Percentiles rank a stretch among this genome's conserved stretches.
These are phyloP conservation scores for Valencia hispanica DNA, from an alignment of 2,797 vertebrate species.

Conservation along the genomic window DNA sequence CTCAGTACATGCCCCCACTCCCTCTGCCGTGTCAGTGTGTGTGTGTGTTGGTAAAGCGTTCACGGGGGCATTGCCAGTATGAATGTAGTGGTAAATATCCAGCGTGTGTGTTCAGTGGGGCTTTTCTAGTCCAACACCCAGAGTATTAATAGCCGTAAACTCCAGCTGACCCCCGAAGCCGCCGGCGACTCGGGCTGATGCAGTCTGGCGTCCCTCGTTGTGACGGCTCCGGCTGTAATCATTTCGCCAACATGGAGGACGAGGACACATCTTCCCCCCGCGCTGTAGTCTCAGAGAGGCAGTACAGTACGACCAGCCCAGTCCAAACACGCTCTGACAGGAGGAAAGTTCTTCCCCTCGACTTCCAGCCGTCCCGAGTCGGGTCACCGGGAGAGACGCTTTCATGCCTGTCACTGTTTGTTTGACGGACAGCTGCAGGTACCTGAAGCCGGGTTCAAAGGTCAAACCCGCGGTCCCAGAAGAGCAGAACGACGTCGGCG, in stretches of 20 bases:
- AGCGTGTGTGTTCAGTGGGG: slow-evolving; percentile 15
- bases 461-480: slow-evolving; percentile 30
- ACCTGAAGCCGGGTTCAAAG: slow-evolving; percentile 28
- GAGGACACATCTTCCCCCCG: slow-evolving; percentile 12
- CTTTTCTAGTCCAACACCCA: slow-evolving; percentile 17
- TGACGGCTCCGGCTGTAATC: slow-evolving; percentile 43
- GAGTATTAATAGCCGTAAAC: slow-evolving; percentile 73
- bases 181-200: slow-evolving; percentile 53
- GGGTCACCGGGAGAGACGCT: slow-evolving; percentile 28
- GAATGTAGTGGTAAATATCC: slow-evolving; percentile 22
- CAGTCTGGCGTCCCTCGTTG: slow-evolving; percentile 48
- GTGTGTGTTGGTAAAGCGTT: too few relatives aligned
- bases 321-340: slow-evolving; percentile 61
- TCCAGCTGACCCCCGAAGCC: slow-evolving; percentile 60
- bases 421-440: slow-evolving; percentile 22
- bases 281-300: slow-evolving; percentile 31
- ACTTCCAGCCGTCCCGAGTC: slow-evolving; percentile 20
- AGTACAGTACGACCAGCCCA: slow-evolving; percentile 15
- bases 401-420: slow-evolving; percentile 53
- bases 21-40: slow-evolving; percentile 9
- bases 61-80: slow-evolving; percentile 27
- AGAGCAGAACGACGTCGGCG: neutral
- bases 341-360: slow-evolving; percentile 29
- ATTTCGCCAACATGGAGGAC: slow-evolving; percentile 45
- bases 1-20: neutral